phyloP scores from a whole-genome alignment of 2,113 vertebrate species.

The Phainopepla nitens region DNA sequence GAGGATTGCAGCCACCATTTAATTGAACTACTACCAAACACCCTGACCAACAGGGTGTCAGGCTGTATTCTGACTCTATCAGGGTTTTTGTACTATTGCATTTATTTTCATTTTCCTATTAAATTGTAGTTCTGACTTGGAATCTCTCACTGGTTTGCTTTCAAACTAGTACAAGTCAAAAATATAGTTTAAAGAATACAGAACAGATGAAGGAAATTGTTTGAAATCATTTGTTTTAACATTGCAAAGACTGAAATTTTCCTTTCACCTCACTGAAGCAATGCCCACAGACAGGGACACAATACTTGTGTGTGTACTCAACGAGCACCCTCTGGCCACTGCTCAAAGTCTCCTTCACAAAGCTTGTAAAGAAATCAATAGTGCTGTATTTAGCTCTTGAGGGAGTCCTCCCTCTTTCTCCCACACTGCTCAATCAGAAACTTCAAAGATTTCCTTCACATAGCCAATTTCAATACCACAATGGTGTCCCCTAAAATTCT shows the following conservation, averaged over 20 bases:
- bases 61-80: not conserved
- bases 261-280: not conserved
- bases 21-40: not conserved
- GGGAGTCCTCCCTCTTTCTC: not conserved
- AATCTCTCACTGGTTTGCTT: not conserved
- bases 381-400: not conserved
- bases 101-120: not conserved
- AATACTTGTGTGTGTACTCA: fast-evolving
- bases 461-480: not conserved
- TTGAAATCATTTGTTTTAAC: not conserved
- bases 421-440: not conserved
- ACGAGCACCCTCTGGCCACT: not conserved
- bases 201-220: not conserved
- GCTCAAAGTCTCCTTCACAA: not conserved
- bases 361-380: not conserved
- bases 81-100: not conserved
- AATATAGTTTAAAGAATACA: not conserved
- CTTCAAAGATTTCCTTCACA: not conserved
- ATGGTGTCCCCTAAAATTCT: not conserved
- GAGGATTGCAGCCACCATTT: not conserved
- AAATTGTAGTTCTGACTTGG: not conserved
- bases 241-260: not conserved
- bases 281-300: not conserved
- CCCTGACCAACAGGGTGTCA: not conserved
- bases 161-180: not conserved